These are phyloP conservation scores for Cataglyphis livida DNA, from an alignment of 2,888 invertebrate species.

Conservation along the genomic window DNA sequence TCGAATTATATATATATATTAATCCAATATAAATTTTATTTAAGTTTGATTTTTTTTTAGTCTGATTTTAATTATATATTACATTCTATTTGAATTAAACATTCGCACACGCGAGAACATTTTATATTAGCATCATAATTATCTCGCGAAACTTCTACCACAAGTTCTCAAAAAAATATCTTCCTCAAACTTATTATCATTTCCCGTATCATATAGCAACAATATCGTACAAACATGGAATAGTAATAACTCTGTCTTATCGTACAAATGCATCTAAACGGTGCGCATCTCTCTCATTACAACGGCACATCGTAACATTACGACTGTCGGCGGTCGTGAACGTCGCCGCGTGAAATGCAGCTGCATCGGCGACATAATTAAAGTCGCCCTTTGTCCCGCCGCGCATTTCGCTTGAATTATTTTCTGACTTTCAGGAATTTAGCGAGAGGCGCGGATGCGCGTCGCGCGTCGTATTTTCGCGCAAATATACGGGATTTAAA, in stretches of 20 bases:
- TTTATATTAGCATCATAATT: not conserved
- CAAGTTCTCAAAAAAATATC: not conserved
- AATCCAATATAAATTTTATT: too few species aligned
- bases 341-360: constrained; percentile 39
- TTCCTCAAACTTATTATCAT: constrained; percentile 9
- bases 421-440: constrained; percentile 45
- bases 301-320: constrained; percentile 37
- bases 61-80: not conserved
- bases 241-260: constrained; percentile 15
- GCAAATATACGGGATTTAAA: constrained; percentile 48
- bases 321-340: constrained; percentile 30
- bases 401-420: constrained; percentile 43
- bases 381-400: constrained; percentile 41
- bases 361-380: constrained; percentile 52
- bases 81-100: not conserved
- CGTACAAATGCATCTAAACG: constrained; percentile 13
- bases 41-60: too few species aligned
- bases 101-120: not conserved
- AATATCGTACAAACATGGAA: constrained; percentile 32
- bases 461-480: constrained; percentile 27
- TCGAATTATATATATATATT: not conserved
- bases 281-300: constrained; percentile 38
- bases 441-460: constrained; percentile 23
- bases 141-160: not conserved
- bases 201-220: not conserved